Base-by-base conservation (phyloP, 2,113 vertebrate species). In the Piaya cayana region DNA sequence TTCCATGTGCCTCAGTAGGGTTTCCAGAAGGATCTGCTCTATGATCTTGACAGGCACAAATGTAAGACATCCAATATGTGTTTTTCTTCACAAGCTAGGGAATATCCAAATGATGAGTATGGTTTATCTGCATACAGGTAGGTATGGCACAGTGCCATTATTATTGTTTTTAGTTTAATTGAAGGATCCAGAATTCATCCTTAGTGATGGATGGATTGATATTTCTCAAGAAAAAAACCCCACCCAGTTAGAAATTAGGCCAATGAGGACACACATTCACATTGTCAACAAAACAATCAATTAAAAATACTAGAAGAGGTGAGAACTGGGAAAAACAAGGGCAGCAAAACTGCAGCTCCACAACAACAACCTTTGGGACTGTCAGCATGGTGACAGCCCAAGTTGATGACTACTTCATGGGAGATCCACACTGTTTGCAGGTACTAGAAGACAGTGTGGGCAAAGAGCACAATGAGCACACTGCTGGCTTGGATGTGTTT, bases 381-480 rank as follows among this genome's bases (percentile, higher is more conserved):
- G 78, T 58, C 79, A 65, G 3, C 1, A 4, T 62, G 76, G 42
- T 1, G 19, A 50, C 36, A 83, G 63, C 50, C 39, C 55, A 80
- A 93, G 85, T 67, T 64, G 58, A 71, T 65, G 79, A 67, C 39
- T 80, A 86, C 36, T 58, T 75, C 8, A 3, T 69, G 75, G 55
- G 92, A 96, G 39, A 49, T 34, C 85, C 2, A 0, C 27, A 8
- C 55, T 90, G 7, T 69, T 58, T 69, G 63, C 67, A 88, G 71
- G 67, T 93, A 88, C 82, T 90, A 93, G 75, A 78, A 92, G 58
- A 91, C 42, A 21, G 43, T 17, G 43, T 36, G 62, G 83, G 87
- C 60, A 87, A 91, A 89, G 72, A 91, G 34, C 34, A 32, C 0
- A 1, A 18, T 27, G 69, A 95, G 87, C 78, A 29, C 20, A 5